A percentile compares a stretch with the other conserved stretches of the same genome.
These are phyloP conservation scores for Cryptocephalus moraei DNA, from an alignment of 2,888 invertebrate species.

Conservation along the genomic window DNA sequence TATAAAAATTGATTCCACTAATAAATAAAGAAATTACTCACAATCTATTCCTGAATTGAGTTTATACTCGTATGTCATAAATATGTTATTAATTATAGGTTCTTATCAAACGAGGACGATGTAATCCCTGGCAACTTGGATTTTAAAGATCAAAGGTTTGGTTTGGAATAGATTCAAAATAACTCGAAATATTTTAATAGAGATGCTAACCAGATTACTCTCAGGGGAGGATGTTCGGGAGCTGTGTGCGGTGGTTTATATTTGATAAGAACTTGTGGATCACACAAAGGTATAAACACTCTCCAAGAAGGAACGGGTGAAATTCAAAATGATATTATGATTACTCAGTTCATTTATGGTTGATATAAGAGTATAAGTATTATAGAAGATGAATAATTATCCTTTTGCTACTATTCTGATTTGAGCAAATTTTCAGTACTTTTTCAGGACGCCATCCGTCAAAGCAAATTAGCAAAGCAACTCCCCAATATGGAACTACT, in stretches of 20 bases:
- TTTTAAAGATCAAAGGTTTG: slow-evolving; percentile 5
- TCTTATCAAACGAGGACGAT: slow-evolving; percentile 4
- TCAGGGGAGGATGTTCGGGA: slow-evolving; percentile 6
- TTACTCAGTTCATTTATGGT: no score
- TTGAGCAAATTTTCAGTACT: slow-evolving; percentile 3
- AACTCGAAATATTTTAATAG: slow-evolving; percentile 4
- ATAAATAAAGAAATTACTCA: no score
- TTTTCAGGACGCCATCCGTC: slow-evolving; percentile 8
- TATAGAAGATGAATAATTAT: no score
- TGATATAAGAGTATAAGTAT: no score
- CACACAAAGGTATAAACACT: background rate
- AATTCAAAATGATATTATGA: no score
- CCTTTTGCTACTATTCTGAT: no score
- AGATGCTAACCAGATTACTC: slow-evolving; percentile 3
- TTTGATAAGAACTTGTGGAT: slow-evolving; percentile 4
- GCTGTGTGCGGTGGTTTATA: slow-evolving; percentile 4
- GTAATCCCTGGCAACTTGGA: slow-evolving; percentile 8
- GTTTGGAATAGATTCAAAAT: slow-evolving; percentile 4
- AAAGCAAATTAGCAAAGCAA: no score
- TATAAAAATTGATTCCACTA: no score
- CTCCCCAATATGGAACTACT: slow-evolving; percentile 5
- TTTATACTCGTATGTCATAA: no score
- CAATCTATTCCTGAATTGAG: no score
- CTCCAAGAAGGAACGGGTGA: no score
- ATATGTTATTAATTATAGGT: background rate